Conservation (phyloP, 2,797 vertebrate genomes). For the Enteromius afrohamiltoni region DNA sequence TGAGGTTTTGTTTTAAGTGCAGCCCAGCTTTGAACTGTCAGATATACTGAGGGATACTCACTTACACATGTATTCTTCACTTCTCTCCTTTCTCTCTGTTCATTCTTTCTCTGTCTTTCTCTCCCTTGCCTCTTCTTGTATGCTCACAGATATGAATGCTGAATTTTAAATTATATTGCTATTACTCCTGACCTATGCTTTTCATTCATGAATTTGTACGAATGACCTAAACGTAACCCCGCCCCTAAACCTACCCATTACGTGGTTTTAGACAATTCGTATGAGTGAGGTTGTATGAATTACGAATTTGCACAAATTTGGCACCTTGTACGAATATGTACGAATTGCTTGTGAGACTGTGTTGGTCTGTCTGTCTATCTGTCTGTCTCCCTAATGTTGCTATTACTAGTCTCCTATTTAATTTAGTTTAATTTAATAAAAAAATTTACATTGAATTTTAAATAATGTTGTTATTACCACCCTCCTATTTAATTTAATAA, state of each 20-base stretch:
- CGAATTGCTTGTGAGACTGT: too few species aligned
- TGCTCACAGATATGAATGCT: constrained; percentile 31
- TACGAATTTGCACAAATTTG: too few species aligned
- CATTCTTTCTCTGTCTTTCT: not conserved
- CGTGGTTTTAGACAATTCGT: too few species aligned
- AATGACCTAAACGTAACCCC: too few species aligned
- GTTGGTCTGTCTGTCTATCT: too few species aligned
- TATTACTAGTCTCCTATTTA: too few species aligned
- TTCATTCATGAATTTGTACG: not conserved
- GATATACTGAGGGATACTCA: constrained; percentile 33
- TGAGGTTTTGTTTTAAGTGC: constrained; percentile 48
- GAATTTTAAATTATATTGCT: constrained; percentile 17
- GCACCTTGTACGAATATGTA: too few species aligned
- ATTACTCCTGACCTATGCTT: not conserved
- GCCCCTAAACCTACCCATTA: too few species aligned
- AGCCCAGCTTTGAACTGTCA: constrained; percentile 54
- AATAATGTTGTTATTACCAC: not conserved
- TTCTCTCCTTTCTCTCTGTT: constrained; percentile 25
- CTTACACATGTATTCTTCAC: constrained; percentile 33
- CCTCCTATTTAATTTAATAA: not conserved
- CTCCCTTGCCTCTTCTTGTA: not conserved
- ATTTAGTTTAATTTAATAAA: too few species aligned
- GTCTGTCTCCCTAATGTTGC: too few species aligned
- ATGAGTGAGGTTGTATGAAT: too few species aligned
- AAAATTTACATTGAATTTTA: too few species aligned